Conservation (phyloP, 2,797 vertebrate species). For the Propithecus perrieri region DNA sequence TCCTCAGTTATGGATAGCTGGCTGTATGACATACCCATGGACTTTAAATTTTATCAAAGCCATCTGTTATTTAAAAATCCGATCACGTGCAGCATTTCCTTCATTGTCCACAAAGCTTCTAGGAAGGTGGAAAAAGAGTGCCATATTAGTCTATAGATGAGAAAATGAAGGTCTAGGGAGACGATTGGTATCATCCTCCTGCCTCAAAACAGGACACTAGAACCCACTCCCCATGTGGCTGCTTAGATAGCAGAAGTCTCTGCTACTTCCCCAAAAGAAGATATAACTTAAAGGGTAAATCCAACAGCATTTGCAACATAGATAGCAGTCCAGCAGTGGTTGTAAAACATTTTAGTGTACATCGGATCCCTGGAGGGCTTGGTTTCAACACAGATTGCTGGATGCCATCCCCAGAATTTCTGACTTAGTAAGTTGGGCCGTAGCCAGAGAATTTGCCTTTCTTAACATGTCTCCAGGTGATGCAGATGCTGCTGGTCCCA, state of each 20-base stretch:
- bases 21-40: background rate
- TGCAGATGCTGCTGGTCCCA: background rate
- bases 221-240: background rate
- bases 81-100: background rate
- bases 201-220: background rate
- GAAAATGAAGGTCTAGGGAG: background rate
- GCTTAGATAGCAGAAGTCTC: background rate
- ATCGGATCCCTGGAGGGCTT: background rate
- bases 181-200: background rate
- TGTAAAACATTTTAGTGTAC: background rate
- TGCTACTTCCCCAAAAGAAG: background rate
- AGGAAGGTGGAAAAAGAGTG: background rate
- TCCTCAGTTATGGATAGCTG: background rate
- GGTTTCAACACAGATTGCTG: background rate
- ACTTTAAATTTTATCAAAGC: constrained; percentile 11
- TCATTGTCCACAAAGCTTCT: background rate
- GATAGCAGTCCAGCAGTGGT: background rate
- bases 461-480: background rate
- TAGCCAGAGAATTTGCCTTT: background rate
- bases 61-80: background rate
- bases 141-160: background rate
- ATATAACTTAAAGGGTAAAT: background rate
- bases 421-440: background rate
- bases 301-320: background rate
- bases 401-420: background rate